Evolutionary conservation across 2,888 invertebrate species (phyloP).

Genomic region (Euzetes globulus): DNA sequence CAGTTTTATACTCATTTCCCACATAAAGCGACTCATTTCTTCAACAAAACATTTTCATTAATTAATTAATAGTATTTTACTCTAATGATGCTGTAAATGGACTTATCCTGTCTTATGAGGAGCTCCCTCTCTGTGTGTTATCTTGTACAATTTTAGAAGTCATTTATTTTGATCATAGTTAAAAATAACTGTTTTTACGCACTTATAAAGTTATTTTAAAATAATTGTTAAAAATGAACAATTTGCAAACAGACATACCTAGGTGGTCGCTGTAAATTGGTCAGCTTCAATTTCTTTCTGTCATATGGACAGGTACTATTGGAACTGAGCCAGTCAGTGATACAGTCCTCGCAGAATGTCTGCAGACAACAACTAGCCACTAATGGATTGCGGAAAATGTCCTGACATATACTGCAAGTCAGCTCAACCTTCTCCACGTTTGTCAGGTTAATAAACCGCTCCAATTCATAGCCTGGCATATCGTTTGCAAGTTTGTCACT

Average conservation of each 20-base stretch:
- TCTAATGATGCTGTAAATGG: too few species aligned
- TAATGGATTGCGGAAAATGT: background rate
- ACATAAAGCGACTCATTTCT: too few species aligned
- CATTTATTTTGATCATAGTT: too few species aligned
- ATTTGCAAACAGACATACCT: conserved; percentile 8
- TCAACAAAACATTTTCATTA: too few species aligned
- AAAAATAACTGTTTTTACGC: too few species aligned
- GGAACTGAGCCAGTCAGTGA: background rate
- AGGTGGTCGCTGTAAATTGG: background rate
- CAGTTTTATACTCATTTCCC: too few species aligned
- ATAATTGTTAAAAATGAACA: too few species aligned
- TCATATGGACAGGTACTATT: conserved; percentile 20
- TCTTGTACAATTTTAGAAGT: too few species aligned
- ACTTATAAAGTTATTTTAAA: too few species aligned
- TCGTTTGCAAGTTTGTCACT: background rate
- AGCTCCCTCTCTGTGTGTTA: too few species aligned
- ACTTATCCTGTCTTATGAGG: too few species aligned
- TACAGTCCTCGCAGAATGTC: conserved; percentile 13
- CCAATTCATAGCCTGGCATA: conserved; percentile 19
- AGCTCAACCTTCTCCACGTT: background rate
- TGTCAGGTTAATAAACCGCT: background rate
- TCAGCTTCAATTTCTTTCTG: background rate
- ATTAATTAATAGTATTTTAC: too few species aligned
- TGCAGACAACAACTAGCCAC: conserved; percentile 3
- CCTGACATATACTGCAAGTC: conserved; percentile 19